Base-by-base conservation (phyloP, 2,888 invertebrate genomes). In the Cryptus viduatorius region DNA sequence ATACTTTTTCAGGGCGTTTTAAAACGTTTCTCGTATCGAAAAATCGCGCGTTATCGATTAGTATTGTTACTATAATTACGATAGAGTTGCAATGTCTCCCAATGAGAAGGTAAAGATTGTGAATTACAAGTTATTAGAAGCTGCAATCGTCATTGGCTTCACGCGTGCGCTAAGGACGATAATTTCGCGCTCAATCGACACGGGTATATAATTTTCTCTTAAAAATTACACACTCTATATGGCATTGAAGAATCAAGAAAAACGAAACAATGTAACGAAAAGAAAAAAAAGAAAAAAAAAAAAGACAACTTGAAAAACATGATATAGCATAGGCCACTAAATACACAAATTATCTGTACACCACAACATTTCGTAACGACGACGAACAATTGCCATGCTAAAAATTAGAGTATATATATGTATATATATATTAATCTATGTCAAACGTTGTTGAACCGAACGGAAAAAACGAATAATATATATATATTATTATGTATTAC, bases 311-410 rank as follows among this genome's bases (percentile, higher is more conserved):
- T 78, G 19, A 72, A 61, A 81, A 82, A 86, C 68, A 84, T 77
- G 24, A 72, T 73, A 88, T 86, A 87, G 83, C 79, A 87, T 88
- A 88, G 89, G 87, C 88, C 86, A 89, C 87, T 90, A 90, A 89
- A 87, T 89, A 90, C 89, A 90, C 88, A 88, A 88, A 84, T 78
- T 83, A 84, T 84, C 78, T 86, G 83, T 86, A 85, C 88, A 88
- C 84, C 86, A 89, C 87, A 86, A 89, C 87, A 89, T 88, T 85
- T 88, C 86, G 72, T 83, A 84, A 82, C 79, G 76, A 80, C 79
- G 76, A 83, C 79, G 78, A 86, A 83, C 80, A 91, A 90, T 86
- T 92, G 92, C 89, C 93, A 93, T 93, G 93, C 93, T 87, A 79
- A 86, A 88, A 88, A 92, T 90, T 87, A 87, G 84, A 88, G 50